These are phyloP conservation scores for Trinorchestia longiramus DNA, from an alignment of 1,140 invertebrate genomes.

Conservation along the genomic window DNA sequence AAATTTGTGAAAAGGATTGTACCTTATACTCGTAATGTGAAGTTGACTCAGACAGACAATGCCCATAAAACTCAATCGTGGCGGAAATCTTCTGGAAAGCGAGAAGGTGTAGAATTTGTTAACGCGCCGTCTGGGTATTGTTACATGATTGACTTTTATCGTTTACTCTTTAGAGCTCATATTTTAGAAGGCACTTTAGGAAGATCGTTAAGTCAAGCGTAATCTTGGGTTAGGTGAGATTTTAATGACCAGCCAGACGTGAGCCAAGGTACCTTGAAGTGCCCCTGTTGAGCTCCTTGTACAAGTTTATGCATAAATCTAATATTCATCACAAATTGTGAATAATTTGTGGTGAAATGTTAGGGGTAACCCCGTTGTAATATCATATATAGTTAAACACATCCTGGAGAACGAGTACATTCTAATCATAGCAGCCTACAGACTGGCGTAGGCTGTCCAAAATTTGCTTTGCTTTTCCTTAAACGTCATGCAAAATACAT, in stretches of 20 bases:
- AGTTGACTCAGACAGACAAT: background rate
- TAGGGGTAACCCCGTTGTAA: background rate
- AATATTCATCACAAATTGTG: background rate
- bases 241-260: constrained; percentile 30
- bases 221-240: constrained; percentile 51
- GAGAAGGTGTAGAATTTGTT: constrained; percentile 43
- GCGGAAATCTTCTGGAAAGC: background rate
- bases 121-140: constrained; percentile 32
- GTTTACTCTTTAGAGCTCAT: constrained; percentile 45
- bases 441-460: background rate
- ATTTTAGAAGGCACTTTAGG: constrained; percentile 49
- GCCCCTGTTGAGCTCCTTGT: constrained; percentile 16
- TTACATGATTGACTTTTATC: constrained; percentile 54
- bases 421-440: background rate
- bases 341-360: background rate
- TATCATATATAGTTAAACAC: background rate
- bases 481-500: constrained; percentile 38
- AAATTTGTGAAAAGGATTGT: background rate
- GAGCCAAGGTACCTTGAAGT: background rate
- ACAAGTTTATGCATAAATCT: background rate
- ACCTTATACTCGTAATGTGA: background rate
- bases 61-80: background rate
- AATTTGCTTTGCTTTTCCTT: constrained; percentile 7
- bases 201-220: constrained; percentile 30
- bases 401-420: background rate